These are phyloP conservation scores for Troides oblongomaculatus DNA, from an alignment of 2,888 invertebrate species.

Conservation along the genomic window DNA sequence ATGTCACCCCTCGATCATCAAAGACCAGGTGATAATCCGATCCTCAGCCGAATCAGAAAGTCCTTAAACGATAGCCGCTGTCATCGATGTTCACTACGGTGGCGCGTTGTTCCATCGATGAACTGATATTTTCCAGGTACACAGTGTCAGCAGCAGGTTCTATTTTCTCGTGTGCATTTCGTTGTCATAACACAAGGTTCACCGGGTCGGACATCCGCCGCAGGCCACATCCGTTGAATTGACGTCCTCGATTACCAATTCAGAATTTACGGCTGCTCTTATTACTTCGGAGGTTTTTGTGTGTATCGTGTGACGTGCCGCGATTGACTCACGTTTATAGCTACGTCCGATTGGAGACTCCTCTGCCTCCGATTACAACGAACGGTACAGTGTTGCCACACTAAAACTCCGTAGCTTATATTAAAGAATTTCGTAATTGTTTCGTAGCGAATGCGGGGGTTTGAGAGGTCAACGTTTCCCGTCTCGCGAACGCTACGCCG, in stretches of 20 bases:
- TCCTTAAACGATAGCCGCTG: conserved; percentile 4
- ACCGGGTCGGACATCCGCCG: conserved; percentile 2
- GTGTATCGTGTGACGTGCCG: conserved; percentile 2
- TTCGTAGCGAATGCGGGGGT: conserved; percentile 51
- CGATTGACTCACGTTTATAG: conserved; percentile 7
- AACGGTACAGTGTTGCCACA: conserved; percentile 24
- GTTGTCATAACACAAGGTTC: conserved; percentile 17
- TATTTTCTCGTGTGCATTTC: conserved; percentile 5
- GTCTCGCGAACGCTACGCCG: conserved; percentile 61
- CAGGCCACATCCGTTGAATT: conserved; percentile 26
- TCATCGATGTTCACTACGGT: conserved; percentile 1
- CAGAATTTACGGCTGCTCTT: conserved; percentile 24
- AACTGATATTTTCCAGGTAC: neutral
- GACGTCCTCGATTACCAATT: conserved; percentile 31
- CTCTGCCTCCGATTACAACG: conserved; percentile 6
- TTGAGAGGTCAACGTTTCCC: conserved; percentile 57
- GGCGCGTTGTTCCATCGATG: conserved; percentile 21
- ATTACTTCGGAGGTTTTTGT: conserved; percentile 21
- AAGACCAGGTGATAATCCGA: conserved; percentile 14
- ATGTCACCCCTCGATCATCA: conserved; percentile 33
- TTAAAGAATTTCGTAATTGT: conserved; percentile 29
- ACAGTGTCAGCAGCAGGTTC: conserved; percentile 17
- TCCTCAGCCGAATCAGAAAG: conserved; percentile 8
- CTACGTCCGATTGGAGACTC: conserved; percentile 6
- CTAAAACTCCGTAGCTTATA: conserved; percentile 20